Conservation (phyloP, 2,797 vertebrate species). For the Mormyrops attenuatus region DNA sequence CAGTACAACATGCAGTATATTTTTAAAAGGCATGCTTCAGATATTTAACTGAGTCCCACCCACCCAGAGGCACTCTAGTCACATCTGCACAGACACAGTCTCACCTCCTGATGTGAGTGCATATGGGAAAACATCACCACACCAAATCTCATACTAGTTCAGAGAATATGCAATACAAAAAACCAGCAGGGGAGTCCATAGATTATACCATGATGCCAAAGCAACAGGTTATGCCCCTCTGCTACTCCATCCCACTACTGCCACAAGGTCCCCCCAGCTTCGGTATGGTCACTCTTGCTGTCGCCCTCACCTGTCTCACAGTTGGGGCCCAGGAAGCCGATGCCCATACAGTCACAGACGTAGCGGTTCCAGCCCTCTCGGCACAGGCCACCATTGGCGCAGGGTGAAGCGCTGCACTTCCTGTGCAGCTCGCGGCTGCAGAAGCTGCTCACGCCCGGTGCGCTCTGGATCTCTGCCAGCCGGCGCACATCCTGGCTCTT, state of each 20-base stretch:
- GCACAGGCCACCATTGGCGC: conserved; percentile 74
- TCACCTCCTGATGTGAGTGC: neutral
- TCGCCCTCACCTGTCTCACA: conserved; percentile 44
- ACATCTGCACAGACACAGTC: neutral
- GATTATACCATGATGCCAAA: neutral
- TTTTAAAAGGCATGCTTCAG: neutral
- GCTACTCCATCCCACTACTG: neutral
- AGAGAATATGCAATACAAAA: neutral
- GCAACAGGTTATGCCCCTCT: neutral
- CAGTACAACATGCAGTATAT: neutral
- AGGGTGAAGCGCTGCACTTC: conserved; percentile 75
- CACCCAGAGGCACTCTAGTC: neutral
- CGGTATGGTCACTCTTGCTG: too few relatives aligned
- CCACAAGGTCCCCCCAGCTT: neutral
- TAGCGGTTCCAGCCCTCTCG: conserved; percentile 94
- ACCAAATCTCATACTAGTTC: neutral
- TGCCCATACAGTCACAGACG: conserved; percentile 83
- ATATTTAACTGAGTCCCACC: neutral
- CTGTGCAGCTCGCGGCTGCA: conserved; percentile 80
- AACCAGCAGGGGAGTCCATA: neutral
- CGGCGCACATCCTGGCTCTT: conserved; percentile 81
- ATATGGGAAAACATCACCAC: neutral
- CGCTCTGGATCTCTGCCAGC: conserved; percentile 74
- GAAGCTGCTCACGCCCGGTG: conserved; percentile 73
- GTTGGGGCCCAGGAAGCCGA: conserved; percentile 78